Conservation (phyloP, 2,888 invertebrate species). For the Limnephilus lunatus region DNA sequence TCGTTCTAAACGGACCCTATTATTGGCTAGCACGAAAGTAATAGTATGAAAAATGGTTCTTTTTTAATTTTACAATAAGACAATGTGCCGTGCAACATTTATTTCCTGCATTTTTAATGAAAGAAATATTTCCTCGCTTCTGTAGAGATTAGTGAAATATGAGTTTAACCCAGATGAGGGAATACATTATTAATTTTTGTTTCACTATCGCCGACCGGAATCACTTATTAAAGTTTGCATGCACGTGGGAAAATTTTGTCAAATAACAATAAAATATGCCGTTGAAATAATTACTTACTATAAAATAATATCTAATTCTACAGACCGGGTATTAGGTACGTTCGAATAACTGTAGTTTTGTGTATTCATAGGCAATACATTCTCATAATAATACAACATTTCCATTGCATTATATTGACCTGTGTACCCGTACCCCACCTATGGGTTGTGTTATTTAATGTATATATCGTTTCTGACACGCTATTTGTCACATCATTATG, state of each 20-base stretch:
- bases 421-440: not conserved
- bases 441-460: not conserved
- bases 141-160: not conserved
- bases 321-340: not conserved
- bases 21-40: not conserved
- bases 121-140: not conserved
- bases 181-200: not conserved
- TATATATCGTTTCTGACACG: not conserved
- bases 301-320: not conserved
- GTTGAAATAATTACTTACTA: not conserved
- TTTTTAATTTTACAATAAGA: not conserved
- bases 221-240: not conserved
- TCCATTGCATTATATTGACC: not conserved
- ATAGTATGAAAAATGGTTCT: too few relatives aligned
- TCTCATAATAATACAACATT: not conserved
- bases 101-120: not conserved
- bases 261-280: not conserved
- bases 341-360: not conserved
- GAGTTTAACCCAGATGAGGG: not conserved
- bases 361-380: not conserved
- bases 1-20: not conserved
- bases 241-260: not conserved
- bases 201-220: not conserved
- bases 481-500: not conserved
- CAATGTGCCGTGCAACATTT: not conserved